Base-by-base conservation (phyloP, 2,113 vertebrate genomes). In the Notothenia rossii region DNA sequence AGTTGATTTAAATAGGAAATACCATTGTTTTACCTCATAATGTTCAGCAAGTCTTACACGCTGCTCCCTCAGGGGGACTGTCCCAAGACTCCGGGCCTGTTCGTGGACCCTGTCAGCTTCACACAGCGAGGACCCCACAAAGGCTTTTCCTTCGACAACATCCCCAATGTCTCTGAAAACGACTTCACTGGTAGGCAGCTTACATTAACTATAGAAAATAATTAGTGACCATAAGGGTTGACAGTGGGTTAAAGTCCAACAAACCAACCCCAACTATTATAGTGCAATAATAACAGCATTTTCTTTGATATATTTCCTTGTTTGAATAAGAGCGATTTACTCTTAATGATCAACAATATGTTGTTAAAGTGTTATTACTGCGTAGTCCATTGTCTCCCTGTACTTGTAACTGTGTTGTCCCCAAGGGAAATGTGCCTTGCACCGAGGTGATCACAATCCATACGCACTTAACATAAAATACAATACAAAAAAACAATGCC, bases 31-130 rank as follows among this genome's bases (percentile, higher is more conserved):
- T 14, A 29, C 3, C 0, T 18, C 6, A 76, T 45, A 46, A 96
- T 96, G 96, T 96, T 96, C 22, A 72, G 84, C 54, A 89, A 56
- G 7, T 77, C 94, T 9, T 97, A 97, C 63, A 85, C 94, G 48
- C 92, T 89, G n/a, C 92, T 98, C 33, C 91, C 95, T 4, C 85
- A 96, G 76, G 94, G 91, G 63, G 96, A 97, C 25, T 78, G 87
- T 67, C 46, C 64, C 67, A 94, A 89, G 72, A 92, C 87, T 75
- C 94, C 94, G 0, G 94, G 96, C n/a, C 84, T 96, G 85, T 95
- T 94, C 15, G 83, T 90, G 59, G 84, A 91, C 54, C 65, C 87
- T 50, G 85, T 92, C 43, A 87, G 86, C 43, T 91, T 89, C 43
- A 68, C 90, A 45, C 89, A 81, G 18, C 61, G 33, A 60, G 49